A percentile compares a stretch with the other conserved stretches of the same genome.
These are phyloP conservation scores for Cricetomys ansorgei DNA, from an alignment of 2,113 vertebrate genomes.

Conservation along the genomic window DNA sequence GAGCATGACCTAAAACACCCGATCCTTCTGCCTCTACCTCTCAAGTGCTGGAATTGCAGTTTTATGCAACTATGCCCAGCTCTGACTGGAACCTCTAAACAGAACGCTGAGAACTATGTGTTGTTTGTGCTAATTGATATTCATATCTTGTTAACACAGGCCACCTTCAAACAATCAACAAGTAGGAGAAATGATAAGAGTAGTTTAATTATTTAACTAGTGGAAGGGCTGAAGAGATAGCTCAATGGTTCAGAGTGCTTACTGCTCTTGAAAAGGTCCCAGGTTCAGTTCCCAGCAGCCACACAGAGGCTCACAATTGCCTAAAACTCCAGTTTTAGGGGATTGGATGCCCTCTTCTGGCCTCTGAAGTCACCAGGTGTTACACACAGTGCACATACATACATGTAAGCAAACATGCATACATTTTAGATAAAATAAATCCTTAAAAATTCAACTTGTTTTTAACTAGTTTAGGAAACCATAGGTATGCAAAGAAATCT, in stretches of 20 bases:
- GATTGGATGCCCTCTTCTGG: neutral
- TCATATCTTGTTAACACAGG: neutral
- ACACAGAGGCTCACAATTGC: neutral
- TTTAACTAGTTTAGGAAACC: constrained; percentile 35
- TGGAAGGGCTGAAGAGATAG: neutral
- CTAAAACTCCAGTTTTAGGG: neutral
- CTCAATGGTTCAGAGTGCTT: neutral
- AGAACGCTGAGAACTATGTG: constrained; percentile 16
- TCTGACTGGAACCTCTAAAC: neutral
- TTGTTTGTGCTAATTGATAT: constrained; percentile 8
- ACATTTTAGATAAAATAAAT: too few relatives aligned
- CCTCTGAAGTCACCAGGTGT: neutral
- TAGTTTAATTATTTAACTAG: constrained; percentile 45
- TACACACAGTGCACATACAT: neutral
- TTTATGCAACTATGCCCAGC: too few relatives aligned
- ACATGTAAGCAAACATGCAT: neutral
- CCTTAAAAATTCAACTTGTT: neutral
- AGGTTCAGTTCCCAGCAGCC: neutral
- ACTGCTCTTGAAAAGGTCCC: neutral
- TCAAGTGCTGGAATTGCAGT: neutral
- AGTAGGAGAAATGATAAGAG: neutral
- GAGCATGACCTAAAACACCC: neutral
- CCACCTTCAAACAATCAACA: neutral
- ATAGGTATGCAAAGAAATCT: constrained; percentile 42
- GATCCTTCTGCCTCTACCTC: neutral